Evolutionary conservation across 1,140 invertebrate genomes (phyloP).

Genomic region (Capitella teleta): DNA sequence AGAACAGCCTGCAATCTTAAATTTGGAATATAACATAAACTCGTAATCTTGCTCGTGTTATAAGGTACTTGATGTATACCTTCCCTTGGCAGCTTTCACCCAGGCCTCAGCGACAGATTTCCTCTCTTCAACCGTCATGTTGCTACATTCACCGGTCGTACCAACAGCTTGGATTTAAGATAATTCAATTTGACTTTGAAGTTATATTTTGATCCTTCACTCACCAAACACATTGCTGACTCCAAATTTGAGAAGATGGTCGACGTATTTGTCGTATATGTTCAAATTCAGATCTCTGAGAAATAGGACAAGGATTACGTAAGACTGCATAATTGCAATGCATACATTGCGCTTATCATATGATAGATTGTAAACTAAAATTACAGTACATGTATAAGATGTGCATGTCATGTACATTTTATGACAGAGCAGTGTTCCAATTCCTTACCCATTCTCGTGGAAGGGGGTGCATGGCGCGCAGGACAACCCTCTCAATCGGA

Average conservation of each 20-base stretch:
- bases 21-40: background rate
- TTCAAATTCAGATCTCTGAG: conserved; percentile 45
- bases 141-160: conserved; percentile 62
- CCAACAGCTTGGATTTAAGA: conserved; percentile 38
- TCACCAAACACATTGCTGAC: conserved; percentile 56
- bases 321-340: background rate
- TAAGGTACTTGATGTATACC: conserved; percentile 6
- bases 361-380: background rate
- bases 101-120: conserved; percentile 57
- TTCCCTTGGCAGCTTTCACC: conserved; percentile 41
- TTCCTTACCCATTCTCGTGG: background rate
- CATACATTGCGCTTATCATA: background rate
- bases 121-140: conserved; percentile 54
- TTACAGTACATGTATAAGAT: background rate
- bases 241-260: conserved; percentile 48
- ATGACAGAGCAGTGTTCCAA: background rate
- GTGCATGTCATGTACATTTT: background rate
- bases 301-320: conserved; percentile 7
- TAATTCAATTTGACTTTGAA: background rate
- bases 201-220: background rate
- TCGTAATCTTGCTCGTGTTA: too few relatives aligned
- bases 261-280: conserved; percentile 52
- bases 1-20: background rate
- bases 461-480: background rate
- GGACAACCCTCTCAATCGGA: background rate